phyloP scores from a whole-genome alignment of 1,140 invertebrate genomes.

The Periplaneta americana region DNA sequence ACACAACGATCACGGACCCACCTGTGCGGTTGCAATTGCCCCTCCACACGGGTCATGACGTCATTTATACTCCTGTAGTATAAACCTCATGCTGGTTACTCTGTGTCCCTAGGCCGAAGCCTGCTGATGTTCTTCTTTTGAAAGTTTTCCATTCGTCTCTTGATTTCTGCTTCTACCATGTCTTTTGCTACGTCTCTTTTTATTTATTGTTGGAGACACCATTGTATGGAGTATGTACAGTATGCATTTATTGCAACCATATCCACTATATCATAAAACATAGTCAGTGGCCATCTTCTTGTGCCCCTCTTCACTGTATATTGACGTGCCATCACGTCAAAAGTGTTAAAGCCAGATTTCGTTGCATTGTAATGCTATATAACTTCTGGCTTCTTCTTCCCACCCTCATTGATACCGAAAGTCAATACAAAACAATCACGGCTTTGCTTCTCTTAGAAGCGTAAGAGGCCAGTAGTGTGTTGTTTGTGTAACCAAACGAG shows the following conservation, averaged over 20 bases:
- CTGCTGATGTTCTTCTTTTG: neutral
- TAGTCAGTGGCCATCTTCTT: neutral
- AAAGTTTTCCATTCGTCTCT: neutral
- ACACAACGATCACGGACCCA: too few species aligned
- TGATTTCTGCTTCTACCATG: neutral
- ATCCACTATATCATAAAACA: neutral
- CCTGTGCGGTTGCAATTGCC: too few species aligned
- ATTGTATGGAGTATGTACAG: neutral
- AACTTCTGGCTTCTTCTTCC: neutral
- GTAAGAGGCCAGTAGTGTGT: neutral
- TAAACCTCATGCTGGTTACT: too few species aligned
- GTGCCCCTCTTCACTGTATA: neutral
- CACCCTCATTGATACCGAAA: neutral
- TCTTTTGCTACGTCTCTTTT: neutral
- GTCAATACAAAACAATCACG: neutral
- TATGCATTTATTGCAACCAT: neutral
- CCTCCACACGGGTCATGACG: too few species aligned
- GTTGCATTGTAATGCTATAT: neutral
- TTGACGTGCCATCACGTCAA: neutral
- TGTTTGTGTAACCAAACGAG: neutral
- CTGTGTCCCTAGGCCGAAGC: too few species aligned
- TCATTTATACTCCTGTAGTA: too few species aligned
- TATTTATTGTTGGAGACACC: neutral
- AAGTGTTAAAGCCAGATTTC: neutral
- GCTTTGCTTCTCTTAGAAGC: neutral